Evolutionary conservation across 2,797 vertebrate species (phyloP).

Genomic region (Cyclura pinguis): DNA sequence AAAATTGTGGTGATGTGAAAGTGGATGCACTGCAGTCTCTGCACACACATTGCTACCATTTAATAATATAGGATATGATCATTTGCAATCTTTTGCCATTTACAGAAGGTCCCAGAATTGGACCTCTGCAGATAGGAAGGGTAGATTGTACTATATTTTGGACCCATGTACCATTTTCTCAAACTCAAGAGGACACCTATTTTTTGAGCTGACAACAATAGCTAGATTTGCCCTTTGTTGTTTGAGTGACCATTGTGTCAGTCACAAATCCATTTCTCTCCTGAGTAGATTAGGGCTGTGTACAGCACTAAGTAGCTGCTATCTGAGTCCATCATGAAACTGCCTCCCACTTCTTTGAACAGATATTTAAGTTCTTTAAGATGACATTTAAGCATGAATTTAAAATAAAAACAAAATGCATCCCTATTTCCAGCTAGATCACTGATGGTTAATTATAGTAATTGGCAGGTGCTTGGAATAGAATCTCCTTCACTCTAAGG

Average conservation of each 20-base stretch:
- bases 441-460: neutral
- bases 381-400: too few relatives aligned
- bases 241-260: neutral
- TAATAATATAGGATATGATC: too few relatives aligned
- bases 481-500: neutral
- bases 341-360: neutral
- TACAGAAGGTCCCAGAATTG: too few relatives aligned
- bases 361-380: neutral
- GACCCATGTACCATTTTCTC: neutral
- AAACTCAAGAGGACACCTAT: neutral
- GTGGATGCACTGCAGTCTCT: too few relatives aligned
- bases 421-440: neutral
- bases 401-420: neutral
- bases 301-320: neutral
- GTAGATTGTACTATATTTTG: neutral
- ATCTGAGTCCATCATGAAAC: neutral
- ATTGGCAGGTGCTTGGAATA: neutral
- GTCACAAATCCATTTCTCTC: neutral
- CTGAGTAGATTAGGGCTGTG: neutral
- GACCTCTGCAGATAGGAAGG: too few relatives aligned
- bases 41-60: too few relatives aligned
- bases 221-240: neutral
- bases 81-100: too few relatives aligned
- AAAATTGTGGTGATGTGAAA: too few relatives aligned
- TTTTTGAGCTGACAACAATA: neutral